phyloP scores from a whole-genome alignment of 2,888 invertebrate genomes.

The Macroteleia sp. region DNA sequence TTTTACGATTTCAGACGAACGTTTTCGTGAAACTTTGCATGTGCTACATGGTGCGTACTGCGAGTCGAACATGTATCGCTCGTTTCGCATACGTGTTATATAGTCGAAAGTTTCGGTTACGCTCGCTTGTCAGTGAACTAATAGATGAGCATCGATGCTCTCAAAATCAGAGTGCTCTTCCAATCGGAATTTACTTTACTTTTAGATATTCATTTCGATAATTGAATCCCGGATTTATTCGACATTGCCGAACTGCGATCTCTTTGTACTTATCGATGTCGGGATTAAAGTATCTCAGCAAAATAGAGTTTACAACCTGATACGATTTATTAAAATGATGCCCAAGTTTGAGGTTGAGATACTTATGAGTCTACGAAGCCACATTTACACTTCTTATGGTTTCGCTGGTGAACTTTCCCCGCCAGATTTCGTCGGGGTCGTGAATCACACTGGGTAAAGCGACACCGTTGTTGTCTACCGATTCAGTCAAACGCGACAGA shows the following conservation, averaged over 20 bases:
- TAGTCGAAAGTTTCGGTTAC: constrained; percentile 36
- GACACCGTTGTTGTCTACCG: no score
- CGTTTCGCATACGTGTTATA: constrained; percentile 32
- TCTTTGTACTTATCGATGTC: neutral
- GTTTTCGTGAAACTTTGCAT: constrained; percentile 37
- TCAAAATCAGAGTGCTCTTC: constrained; percentile 33
- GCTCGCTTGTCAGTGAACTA: constrained; percentile 42
- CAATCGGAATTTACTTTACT: constrained; percentile 10
- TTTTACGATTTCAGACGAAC: constrained; percentile 40
- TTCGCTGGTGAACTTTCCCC: constrained; percentile 36
- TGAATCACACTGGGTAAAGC: no score
- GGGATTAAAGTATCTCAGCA: constrained; percentile 3
- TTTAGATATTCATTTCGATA: constrained; percentile 24
- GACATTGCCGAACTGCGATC: neutral
- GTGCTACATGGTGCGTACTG: constrained; percentile 34
- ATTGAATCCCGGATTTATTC: constrained; percentile 21
- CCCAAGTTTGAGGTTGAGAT: neutral
- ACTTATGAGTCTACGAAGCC: constrained; percentile 32
- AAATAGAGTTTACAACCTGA: neutral
- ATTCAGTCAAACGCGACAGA: no score
- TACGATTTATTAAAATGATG: neutral
- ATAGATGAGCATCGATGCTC: constrained; percentile 33
- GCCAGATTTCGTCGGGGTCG: constrained; percentile 12
- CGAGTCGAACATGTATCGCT: constrained; percentile 31
- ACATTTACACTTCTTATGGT: constrained; percentile 23